Conservation (phyloP, 2,113 vertebrate species). For the Poecile atricapillus region DNA sequence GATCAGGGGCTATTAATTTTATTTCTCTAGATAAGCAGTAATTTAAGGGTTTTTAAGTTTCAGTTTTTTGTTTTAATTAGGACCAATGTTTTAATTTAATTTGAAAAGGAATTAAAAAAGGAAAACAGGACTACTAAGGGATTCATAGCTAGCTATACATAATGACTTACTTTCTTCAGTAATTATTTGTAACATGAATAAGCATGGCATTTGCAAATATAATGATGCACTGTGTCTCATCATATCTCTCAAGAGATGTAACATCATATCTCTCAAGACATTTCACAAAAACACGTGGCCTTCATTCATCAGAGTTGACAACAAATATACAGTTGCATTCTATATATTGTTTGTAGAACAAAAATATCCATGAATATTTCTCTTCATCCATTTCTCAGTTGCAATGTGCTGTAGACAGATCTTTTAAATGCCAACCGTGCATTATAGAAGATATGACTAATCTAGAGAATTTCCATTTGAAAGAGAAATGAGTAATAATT, state of each 20-base stretch:
- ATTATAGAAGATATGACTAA: conserved; percentile 68
- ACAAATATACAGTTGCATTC: background rate
- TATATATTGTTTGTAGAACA: background rate
- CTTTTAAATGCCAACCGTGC: conserved; percentile 29
- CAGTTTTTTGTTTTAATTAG: background rate
- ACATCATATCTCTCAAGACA: background rate
- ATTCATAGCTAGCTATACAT: background rate
- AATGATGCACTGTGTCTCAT: background rate
- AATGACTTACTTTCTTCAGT: background rate
- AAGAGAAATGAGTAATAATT: conserved; percentile 82
- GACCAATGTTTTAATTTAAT: background rate
- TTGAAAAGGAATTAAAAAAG: background rate
- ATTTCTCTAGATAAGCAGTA: background rate
- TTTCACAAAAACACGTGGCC: background rate
- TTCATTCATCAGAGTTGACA: background rate
- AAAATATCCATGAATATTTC: background rate
- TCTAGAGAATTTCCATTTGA: conserved; percentile 78
- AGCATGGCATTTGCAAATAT: background rate
- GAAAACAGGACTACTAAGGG: background rate
- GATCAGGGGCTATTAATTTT: background rate
- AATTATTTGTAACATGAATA: background rate
- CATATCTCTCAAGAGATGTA: background rate
- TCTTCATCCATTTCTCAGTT: background rate
- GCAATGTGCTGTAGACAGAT: background rate
- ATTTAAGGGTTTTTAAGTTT: background rate